These are phyloP conservation scores for Neogobius melanostomus DNA, from an alignment of 2,113 vertebrate species.

Conservation along the genomic window DNA sequence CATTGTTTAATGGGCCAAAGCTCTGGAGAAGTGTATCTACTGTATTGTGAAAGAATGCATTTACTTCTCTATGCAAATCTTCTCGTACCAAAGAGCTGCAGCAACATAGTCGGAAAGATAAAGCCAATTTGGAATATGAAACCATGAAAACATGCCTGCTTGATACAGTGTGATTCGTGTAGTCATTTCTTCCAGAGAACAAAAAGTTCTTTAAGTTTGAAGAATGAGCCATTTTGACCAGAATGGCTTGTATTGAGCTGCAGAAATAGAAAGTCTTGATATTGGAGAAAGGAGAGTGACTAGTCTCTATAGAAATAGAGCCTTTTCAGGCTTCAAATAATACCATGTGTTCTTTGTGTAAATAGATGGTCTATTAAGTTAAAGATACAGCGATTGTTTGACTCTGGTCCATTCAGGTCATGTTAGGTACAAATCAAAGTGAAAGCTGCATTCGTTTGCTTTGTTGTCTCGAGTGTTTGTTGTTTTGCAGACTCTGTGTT, in stretches of 20 bases:
- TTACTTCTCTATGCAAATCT: neutral
- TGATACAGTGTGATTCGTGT: neutral
- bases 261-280: slow-evolving; percentile 21
- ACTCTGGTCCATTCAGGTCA: slow-evolving; percentile 1
- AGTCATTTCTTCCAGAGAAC: neutral
- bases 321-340: slow-evolving; percentile 22
- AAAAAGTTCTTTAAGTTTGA: slow-evolving; percentile 12
- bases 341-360: slow-evolving; percentile 6
- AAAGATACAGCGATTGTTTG: slow-evolving; percentile 7
- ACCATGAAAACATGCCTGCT: neutral
- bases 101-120: neutral
- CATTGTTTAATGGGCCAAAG: neutral
- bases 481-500: neutral
- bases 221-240: slow-evolving; percentile 23
- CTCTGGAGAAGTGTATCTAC: neutral
- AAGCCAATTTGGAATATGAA: neutral
- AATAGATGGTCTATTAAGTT: slow-evolving; percentile 10
- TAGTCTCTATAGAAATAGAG: slow-evolving; percentile 8
- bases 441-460: neutral
- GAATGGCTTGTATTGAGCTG: slow-evolving; percentile 26
- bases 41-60: neutral
- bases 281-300: slow-evolving; percentile 11
- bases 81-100: neutral
- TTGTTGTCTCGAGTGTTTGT: neutral
- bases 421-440: neutral